These are phyloP conservation scores for Cylloceria caligata DNA, from an alignment of 2,888 invertebrate genomes.

Conservation along the genomic window DNA sequence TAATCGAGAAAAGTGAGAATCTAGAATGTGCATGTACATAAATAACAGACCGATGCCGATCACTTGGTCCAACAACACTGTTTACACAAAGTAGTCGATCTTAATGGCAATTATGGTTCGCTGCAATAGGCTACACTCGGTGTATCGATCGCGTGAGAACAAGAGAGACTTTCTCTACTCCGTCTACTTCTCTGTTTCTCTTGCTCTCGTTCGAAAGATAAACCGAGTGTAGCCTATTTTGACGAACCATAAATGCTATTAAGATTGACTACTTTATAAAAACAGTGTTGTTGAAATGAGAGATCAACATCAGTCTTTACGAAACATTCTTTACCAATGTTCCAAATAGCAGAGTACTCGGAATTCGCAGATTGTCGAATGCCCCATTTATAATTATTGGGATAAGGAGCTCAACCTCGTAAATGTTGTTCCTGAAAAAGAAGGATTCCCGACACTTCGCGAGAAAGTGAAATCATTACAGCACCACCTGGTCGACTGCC, in stretches of 20 bases:
- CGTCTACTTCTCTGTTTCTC: too few relatives aligned
- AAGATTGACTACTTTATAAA: too few relatives aligned
- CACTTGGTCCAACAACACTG: background rate
- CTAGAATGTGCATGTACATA: background rate
- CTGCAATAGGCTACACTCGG: too few relatives aligned
- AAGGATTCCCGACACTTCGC: slow-evolving; percentile 23
- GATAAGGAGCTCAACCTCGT: background rate
- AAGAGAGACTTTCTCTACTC: too few relatives aligned
- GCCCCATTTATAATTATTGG: background rate
- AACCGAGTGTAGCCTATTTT: too few relatives aligned
- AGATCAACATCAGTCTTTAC: background rate
- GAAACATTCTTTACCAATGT: background rate
- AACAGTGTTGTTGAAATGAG: background rate
- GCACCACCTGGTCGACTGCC: slow-evolving; percentile 62
- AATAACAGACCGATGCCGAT: too few relatives aligned
- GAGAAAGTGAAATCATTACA: slow-evolving; percentile 42
- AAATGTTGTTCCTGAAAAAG: slow-evolving; percentile 12
- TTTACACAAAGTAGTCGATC: background rate
- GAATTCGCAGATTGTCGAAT: background rate
- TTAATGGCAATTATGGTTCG: too few relatives aligned
- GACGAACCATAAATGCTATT: too few relatives aligned
- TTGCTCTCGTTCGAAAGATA: too few relatives aligned
- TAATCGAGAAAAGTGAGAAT: too few relatives aligned
- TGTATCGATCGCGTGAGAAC: too few relatives aligned
- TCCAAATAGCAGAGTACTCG: background rate